Evolutionary conservation across 1,140 invertebrate species (phyloP), one percentile per base, ranked within the genome.

Genomic region (Limonius californicus): DNA sequence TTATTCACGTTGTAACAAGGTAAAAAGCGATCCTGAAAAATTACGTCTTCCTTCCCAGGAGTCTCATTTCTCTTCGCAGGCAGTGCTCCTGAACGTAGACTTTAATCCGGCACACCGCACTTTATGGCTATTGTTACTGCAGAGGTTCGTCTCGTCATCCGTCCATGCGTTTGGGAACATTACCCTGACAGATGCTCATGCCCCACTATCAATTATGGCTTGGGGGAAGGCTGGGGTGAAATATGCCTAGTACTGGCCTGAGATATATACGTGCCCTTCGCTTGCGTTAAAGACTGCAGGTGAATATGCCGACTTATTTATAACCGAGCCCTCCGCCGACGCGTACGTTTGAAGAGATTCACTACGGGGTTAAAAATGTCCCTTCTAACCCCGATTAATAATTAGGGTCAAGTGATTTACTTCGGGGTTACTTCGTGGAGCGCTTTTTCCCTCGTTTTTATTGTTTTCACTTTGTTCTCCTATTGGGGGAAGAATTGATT

Each of bases 81-180:
- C 45, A 19, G 45, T 21, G 9, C 16, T 50, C 45, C 16, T 21
- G 45, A 50, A 50, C 45, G 45, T 50, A 50, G 45, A 50, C 20
- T 50, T 50, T 50, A 50, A 50, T 50, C 45, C 20, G 20, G 20
- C 45, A 19, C 16, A 14, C 45, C 45, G 14, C 45, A 50, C 16
- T 50, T 50, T 50, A 50, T 50, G 16, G 45, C 45, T 50, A 50
- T 50, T 50, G 45, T 50, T 50, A 18, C 45, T 50, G 45, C 45
- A 50, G 45, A 50, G 45, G 45, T 50, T 50, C 45, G 45, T 50
- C 45, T 50, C 45, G 45, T 50, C 45, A 50, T 50, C 45, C 45
- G 45, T 50, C 45, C 45, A 21, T 50, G 45, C 45, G 45, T 50
- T 50, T 50, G 45, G 20, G 45, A 39, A 39, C 35, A 39, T 39